Base-by-base conservation (phyloP, 1,140 invertebrate species). In the Brachionus calyciflorus region DNA sequence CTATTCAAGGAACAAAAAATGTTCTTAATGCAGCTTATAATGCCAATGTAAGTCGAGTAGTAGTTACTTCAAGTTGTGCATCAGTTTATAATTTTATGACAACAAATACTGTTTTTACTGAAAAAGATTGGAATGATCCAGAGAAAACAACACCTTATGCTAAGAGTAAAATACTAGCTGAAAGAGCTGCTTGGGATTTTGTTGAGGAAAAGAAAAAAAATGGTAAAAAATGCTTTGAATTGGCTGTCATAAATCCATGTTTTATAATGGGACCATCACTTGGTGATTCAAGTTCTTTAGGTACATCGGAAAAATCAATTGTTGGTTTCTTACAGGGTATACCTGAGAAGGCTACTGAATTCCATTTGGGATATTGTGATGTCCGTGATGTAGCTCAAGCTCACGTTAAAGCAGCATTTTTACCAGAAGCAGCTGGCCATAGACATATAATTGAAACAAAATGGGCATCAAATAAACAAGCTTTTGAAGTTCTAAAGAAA, bases 141-240 rank as follows among this genome's bases (percentile, higher is more conserved):
- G 79, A 80, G 12, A 81, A 86, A 19, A 79, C 78, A 37, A 79
- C 80, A 17, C 78, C 81, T 4, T 88, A 89, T 79, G 80, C 81
- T n/a, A 86, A 85, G 79, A 87, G 86, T 57, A 88, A 88, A 80
- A 86, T 85, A 14, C 77, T 87, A 49, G 88, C 88, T 6, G 88
- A 88, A 80, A 86, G 84, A 80, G 86, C 86, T 57, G 88, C 88
- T 0, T 89, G 88, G 88, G 85, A 89, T 68, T 88, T 86, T 80
- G 81, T 87, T 1, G 83, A 86, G 73, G 82, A 85, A 77, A 78
- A 85, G 19, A 82, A 84, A 79, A 85, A 84, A 85, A 78, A 73
- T 75, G 26, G 37, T 2, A 46, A 73, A 41, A 51, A 40, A 21
- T 86, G 84, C 70, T 86, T 89, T 75, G 86, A 87, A 80, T 78